Conservation (phyloP, 2,797 vertebrate genomes). For the Onychomys torridus region DNA sequence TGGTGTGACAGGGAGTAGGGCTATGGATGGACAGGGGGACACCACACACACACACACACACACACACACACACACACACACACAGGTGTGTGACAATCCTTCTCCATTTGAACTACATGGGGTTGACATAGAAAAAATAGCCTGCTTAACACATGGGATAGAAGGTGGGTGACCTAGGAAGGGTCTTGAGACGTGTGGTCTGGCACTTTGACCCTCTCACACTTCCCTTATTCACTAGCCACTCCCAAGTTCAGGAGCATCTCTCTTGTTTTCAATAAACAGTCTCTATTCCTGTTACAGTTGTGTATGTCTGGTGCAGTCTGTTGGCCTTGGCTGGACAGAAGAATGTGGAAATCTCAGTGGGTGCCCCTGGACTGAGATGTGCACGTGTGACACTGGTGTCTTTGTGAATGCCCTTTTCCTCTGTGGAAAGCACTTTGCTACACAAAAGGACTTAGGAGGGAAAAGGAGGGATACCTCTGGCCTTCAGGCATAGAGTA, state of each 20-base stretch:
- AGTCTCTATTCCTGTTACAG: not conserved
- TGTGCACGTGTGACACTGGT: not conserved
- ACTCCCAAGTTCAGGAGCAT: not conserved
- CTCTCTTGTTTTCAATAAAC: not conserved
- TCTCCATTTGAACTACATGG: not conserved
- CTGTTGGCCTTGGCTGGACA: not conserved
- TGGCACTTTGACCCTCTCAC: not conserved
- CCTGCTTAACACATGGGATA: not conserved
- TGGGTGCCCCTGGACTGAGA: not conserved
- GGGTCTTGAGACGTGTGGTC: not conserved
- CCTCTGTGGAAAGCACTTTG: not conserved
- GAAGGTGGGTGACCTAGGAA: not conserved
- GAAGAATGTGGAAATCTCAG: not conserved
- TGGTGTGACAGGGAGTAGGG: not conserved
- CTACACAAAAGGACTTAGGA: not conserved
- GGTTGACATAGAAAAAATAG: not conserved
- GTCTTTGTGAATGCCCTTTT: not conserved
- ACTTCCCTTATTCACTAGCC: not conserved
- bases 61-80: not conserved
- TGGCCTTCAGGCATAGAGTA: accelerated
- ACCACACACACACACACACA: not conserved
- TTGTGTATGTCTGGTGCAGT: not conserved
- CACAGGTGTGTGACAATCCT: not conserved
- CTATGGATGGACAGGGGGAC: not conserved
- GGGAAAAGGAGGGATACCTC: accelerated